Percentiles rank a stretch among this genome's conserved stretches.
Evolutionary conservation across 2,797 vertebrate genomes (phyloP).

Genomic region (Channallabes apus): DNA sequence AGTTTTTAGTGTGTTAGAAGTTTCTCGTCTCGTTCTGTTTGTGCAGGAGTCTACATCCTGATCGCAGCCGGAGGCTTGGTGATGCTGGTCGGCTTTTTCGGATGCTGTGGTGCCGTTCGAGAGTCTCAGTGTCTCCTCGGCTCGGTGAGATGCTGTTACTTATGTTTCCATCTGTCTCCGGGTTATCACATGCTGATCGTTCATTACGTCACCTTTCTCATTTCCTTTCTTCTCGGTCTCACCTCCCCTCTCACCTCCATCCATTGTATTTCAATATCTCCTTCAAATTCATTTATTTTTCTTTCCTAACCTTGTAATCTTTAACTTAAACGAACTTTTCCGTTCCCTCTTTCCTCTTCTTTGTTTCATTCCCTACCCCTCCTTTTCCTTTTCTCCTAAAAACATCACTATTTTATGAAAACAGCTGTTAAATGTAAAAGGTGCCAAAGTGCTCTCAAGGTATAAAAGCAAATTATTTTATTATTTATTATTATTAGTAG

Average conservation of each 20-base stretch:
- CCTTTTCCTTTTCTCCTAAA: not conserved
- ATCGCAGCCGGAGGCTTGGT: slow-evolving; percentile 90
- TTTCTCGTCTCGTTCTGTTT: not conserved
- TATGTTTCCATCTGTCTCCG: not conserved
- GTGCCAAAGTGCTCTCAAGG: not conserved
- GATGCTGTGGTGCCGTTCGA: slow-evolving; percentile 91
- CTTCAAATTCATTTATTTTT: not conserved
- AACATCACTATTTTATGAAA: not conserved
- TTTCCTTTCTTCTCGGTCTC: not conserved
- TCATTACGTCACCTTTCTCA: not conserved
- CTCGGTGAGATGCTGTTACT: slow-evolving; percentile 78
- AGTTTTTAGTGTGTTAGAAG: not conserved
- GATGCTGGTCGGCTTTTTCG: slow-evolving; percentile 92
- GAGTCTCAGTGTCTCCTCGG: slow-evolving; percentile 96
- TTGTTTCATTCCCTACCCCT: not conserved
- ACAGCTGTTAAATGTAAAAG: not conserved
- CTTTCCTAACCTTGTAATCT: not conserved
- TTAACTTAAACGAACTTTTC: not conserved
- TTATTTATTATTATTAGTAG: not conserved
- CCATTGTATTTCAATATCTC: not conserved
- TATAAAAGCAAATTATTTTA: not conserved
- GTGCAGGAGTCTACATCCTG: slow-evolving; percentile 88
- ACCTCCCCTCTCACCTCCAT: not conserved
- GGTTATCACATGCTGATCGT: not conserved
- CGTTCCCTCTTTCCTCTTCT: not conserved